Conservation (phyloP, 2,797 vertebrate species). For the Neosilurus hyrtlii region DNA sequence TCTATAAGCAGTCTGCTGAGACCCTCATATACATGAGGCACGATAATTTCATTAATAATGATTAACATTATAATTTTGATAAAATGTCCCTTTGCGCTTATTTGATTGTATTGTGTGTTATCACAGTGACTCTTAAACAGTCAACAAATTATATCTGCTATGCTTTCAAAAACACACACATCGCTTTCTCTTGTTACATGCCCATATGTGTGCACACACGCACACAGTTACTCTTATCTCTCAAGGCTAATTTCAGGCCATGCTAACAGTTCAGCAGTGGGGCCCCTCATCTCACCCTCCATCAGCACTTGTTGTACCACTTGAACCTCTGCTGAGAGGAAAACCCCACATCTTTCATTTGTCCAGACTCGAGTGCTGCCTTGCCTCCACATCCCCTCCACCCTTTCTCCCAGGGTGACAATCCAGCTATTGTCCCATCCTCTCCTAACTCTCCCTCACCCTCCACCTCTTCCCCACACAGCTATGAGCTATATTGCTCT, state of each 20-base stretch:
- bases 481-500: conserved; percentile 97
- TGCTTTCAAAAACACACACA: neutral
- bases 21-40: neutral
- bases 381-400: conserved; percentile 45
- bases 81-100: neutral
- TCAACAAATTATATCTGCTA: conserved; percentile 4
- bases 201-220: conserved; percentile 1
- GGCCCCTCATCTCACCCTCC: conserved; percentile 53
- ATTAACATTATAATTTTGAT: neutral
- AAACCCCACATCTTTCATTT: conserved; percentile 71
- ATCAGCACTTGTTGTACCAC: conserved; percentile 73
- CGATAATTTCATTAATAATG: neutral
- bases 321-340: conserved; percentile 65
- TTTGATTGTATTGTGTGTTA: neutral
- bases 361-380: conserved; percentile 61
- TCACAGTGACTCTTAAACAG: conserved; percentile 1
- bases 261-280: conserved; percentile 51
- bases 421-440: conserved; percentile 88
- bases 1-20: neutral
- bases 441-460: conserved; percentile 65
- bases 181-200: conserved; percentile 5
- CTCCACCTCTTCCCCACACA: conserved; percentile 51
- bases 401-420: conserved; percentile 80
- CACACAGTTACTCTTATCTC: conserved; percentile 69
- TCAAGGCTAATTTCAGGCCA: conserved; percentile 67